phyloP scores from a whole-genome alignment of 2,797 vertebrate genomes.

The Anolis apletophallus region DNA sequence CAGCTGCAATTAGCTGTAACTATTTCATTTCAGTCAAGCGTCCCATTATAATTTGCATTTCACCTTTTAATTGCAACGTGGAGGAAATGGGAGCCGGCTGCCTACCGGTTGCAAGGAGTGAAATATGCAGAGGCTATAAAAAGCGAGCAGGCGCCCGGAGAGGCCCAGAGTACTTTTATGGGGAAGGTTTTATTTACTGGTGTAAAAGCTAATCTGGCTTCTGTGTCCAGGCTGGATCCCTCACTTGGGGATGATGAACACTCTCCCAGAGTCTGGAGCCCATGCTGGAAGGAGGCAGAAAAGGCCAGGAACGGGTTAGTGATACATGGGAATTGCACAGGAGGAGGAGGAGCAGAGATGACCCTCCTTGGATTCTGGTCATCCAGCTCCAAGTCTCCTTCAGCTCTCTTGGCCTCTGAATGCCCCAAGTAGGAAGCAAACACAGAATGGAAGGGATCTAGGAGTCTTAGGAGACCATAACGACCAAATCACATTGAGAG shows the following conservation, averaged over 20 bases:
- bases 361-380: too few species aligned
- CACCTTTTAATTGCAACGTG: slow-evolving; percentile 63
- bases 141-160: slow-evolving; percentile 61
- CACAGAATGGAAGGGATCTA: too few species aligned
- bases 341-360: too few species aligned
- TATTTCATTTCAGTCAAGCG: slow-evolving; percentile 70
- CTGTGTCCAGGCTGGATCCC: not conserved
- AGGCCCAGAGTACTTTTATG: slow-evolving; percentile 67
- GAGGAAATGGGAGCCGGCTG: slow-evolving; percentile 40
- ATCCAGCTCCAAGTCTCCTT: too few species aligned
- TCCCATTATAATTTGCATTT: slow-evolving; percentile 66
- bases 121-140: slow-evolving; percentile 69
- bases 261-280: slow-evolving; percentile 34
- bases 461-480: too few species aligned
- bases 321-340: too few species aligned
- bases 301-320: too few species aligned
- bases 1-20: slow-evolving; percentile 51
- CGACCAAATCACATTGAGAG: too few species aligned
- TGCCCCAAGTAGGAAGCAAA: too few species aligned
- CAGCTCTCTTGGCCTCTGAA: too few species aligned
- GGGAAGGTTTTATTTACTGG: slow-evolving; percentile 71
- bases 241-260: not conserved
- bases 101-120: slow-evolving; percentile 59
- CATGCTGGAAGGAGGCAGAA: not conserved
- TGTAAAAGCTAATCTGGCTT: slow-evolving; percentile 37